Base-by-base conservation (phyloP, 2,797 vertebrate species). In the Morelia viridis region DNA sequence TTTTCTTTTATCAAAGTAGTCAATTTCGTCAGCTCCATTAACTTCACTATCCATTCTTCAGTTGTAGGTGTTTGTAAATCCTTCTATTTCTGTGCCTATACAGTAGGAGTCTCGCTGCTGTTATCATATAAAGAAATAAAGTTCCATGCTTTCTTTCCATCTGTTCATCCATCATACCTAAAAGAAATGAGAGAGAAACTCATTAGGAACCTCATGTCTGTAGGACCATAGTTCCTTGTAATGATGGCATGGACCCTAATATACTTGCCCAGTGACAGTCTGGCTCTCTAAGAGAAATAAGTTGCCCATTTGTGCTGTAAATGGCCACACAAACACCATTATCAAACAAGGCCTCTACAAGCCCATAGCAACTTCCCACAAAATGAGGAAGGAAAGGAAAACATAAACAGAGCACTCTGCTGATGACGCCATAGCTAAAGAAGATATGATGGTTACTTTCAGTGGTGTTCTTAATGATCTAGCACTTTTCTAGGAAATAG, bases 401-500 rank as follows among this genome's bases (percentile, higher is more conserved):
- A 50, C 50, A 57, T 41, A 17, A 2, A 46, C 28, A 65, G 41
- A 80, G 22, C 8, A 9, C 56, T 89, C 92, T 56, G 26, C 19
- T 31, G 35, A 61, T 85, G 26, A 85, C 26, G 62, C 3, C 10
- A 28, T 88, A 88, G 46, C 31, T 24, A 15, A 0, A 0, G 56
- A 87, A 94, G 35, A 7, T 15, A n/a, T 1, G 56, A 41, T 15
- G 15, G 61, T 94, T 94, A 93, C 57, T 56, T 41, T 93, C 88
- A 83, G 22, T 46, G 60, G 3, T 90, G 68, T 31, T 89, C 62
- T 92, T 89, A 89, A 89, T 0, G 0, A 57, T 68, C 26, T 83
- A 88, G 88, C 90, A 64, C 22, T 92, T 86, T 26, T 35, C 53
- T 90, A 91, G 57, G 80, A 95, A 93, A 93, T 84, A 65, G 46